Percentiles rank a stretch among this genome's conserved stretches.
These are phyloP conservation scores for Meteorus cinctellus DNA, from an alignment of 2,888 invertebrate species.

Conservation along the genomic window DNA sequence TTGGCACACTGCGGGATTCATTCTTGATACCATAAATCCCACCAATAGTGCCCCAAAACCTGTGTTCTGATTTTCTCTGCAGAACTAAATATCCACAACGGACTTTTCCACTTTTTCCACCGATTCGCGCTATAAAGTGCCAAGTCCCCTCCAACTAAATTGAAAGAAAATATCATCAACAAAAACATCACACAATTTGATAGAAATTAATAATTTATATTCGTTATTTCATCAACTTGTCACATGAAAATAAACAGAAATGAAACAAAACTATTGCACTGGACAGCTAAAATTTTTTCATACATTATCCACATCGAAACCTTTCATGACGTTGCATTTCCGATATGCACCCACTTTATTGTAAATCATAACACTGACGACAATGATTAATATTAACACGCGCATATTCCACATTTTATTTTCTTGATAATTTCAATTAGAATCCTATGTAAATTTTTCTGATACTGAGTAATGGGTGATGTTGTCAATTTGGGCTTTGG, in stretches of 20 bases:
- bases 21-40: not conserved
- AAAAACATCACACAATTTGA: not conserved
- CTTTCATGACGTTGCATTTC: not conserved
- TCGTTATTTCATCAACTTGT: too few relatives aligned
- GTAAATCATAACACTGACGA: not conserved
- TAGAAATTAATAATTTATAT: not conserved
- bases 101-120: not conserved
- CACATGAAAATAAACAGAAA: not conserved
- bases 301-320: not conserved
- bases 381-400: not conserved
- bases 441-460: too few relatives aligned
- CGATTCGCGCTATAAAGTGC: not conserved
- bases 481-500: too few relatives aligned
- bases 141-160: slow-evolving; percentile 1
- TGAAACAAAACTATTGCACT: not conserved
- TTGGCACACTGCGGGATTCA: not conserved
- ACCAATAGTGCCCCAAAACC: not conserved
- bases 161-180: not conserved
- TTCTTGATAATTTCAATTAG: too few relatives aligned
- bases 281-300: not conserved
- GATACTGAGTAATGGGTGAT: too few relatives aligned
- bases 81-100: not conserved
- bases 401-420: not conserved
- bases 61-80: not conserved
- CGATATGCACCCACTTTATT: not conserved